phyloP scores from a whole-genome alignment of 2,888 invertebrate species.

The Agonopterix alstromeriana region DNA sequence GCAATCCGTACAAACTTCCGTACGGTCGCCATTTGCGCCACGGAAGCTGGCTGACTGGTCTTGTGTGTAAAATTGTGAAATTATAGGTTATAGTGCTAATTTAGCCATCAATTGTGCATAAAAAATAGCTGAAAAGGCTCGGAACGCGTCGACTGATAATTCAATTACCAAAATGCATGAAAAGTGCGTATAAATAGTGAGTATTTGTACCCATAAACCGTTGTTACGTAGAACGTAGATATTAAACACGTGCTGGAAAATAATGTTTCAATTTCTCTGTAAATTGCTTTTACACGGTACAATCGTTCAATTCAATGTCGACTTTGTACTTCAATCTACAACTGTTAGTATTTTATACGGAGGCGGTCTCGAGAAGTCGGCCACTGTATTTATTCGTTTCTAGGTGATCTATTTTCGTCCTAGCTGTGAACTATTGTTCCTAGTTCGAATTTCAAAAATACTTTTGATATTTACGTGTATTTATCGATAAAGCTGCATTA shows the following conservation, averaged over 20 bases:
- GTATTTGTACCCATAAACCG: conserved; percentile 24
- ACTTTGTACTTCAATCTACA: conserved; percentile 30
- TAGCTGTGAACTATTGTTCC: conserved; percentile 32
- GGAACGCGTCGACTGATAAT: conserved; percentile 22
- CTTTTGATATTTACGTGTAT: conserved; percentile 4
- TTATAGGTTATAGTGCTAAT: conserved; percentile 67
- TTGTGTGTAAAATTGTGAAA: conserved; percentile 51
- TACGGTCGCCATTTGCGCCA: conserved; percentile 74
- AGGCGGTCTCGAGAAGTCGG: conserved; percentile 24
- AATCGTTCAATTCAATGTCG: conserved; percentile 21
- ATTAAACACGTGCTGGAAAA: conserved; percentile 50
- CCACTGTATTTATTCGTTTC: conserved; percentile 43
- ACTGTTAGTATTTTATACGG: conserved; percentile 17
- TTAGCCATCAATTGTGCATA: conserved; percentile 44
- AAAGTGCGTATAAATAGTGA: conserved; percentile 46
- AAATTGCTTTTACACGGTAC: conserved; percentile 35
- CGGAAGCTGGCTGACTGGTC: conserved; percentile 54
- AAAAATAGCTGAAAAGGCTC: conserved; percentile 31
- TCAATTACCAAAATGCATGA: conserved; percentile 29
- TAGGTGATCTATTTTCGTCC: conserved; percentile 58
- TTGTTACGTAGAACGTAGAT: conserved; percentile 30
- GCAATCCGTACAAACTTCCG: conserved; percentile 44
- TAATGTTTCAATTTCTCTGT: conserved; percentile 35
- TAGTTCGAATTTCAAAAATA: conserved; percentile 27
- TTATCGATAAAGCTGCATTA: neutral